These are phyloP conservation scores for Taeniopygia guttata DNA, from an alignment of 2,797 vertebrate species.

Conservation along the genomic window DNA sequence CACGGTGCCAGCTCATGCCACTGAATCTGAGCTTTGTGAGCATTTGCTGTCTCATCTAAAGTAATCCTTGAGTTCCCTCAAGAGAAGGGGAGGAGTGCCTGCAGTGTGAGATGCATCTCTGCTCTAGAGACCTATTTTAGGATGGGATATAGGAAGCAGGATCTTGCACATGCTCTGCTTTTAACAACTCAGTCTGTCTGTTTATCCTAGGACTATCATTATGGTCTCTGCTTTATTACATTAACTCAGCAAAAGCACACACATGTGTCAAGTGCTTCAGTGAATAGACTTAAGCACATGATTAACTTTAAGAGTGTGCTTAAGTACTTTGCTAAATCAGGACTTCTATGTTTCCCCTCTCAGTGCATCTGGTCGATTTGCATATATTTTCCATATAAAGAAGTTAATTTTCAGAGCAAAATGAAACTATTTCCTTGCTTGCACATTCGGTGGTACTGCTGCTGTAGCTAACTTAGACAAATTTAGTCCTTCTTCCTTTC, in stretches of 20 bases:
- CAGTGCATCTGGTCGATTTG: slow-evolving; percentile 48
- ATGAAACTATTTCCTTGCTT: neutral
- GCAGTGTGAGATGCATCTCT: neutral
- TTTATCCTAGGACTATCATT: slow-evolving; percentile 65
- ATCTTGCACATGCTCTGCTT: neutral
- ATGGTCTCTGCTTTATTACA: slow-evolving; percentile 61
- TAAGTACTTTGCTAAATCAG: slow-evolving; percentile 55
- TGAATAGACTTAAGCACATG: slow-evolving; percentile 68
- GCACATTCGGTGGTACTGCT: neutral
- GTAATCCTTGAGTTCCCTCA: neutral
- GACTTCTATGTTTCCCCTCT: slow-evolving; percentile 36
- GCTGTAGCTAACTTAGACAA: slow-evolving; percentile 1
- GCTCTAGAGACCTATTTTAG: slow-evolving; percentile 9
- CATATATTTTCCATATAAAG: slow-evolving; percentile 62
- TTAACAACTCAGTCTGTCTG: slow-evolving; percentile 34
- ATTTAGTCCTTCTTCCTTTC: neutral
- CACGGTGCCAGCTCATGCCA: neutral
- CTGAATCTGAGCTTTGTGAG: neutral
- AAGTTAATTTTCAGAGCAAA: slow-evolving; percentile 15
- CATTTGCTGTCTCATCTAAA: neutral
- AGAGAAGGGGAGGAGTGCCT: neutral
- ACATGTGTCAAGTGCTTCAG: slow-evolving; percentile 51
- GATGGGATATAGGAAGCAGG: slow-evolving; percentile 26
- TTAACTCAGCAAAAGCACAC: slow-evolving; percentile 67
- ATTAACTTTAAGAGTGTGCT: slow-evolving; percentile 64